Percentiles rank a stretch among this genome's conserved stretches.
Evolutionary conservation across 2,113 vertebrate genomes (phyloP).

Genomic region (Azemiops feae): DNA sequence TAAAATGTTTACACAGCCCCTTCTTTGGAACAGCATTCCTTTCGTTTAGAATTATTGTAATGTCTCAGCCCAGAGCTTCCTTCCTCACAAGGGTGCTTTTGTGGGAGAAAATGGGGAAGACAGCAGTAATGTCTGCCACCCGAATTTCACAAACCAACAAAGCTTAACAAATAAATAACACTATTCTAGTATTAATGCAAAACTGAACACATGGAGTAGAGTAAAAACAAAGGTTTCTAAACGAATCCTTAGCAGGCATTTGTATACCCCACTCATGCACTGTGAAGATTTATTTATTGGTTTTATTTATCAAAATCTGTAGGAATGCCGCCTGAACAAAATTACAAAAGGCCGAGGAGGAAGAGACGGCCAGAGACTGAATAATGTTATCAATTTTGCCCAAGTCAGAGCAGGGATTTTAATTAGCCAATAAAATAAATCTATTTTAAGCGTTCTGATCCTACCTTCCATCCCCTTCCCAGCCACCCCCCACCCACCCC

Average conservation of each 20-base stretch:
- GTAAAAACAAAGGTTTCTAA: accelerated
- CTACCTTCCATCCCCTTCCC: not conserved
- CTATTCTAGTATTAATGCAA: accelerated
- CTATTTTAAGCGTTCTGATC: not conserved
- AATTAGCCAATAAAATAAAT: not conserved
- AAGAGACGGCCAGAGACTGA: no score
- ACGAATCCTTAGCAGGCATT: not conserved
- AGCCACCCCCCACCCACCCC: no score
- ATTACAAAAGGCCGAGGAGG: not conserved
- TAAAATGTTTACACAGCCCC: not conserved
- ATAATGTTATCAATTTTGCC: not conserved
- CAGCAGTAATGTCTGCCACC: not conserved
- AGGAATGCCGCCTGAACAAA: not conserved
- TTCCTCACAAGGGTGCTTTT: not conserved
- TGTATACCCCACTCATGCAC: no score
- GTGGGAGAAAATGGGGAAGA: not conserved
- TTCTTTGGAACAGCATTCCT: not conserved
- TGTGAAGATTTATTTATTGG: not conserved
- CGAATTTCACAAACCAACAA: not conserved
- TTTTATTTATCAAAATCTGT: no score
- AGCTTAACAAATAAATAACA: not conserved
- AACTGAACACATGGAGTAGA: accelerated
- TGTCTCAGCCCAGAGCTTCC: not conserved
- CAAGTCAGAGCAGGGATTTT: not conserved
- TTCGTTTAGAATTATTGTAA: not conserved